Evolutionary conservation across 2,888 invertebrate species (phyloP), one percentile per base, ranked within the genome.

Genomic region (Carcina quercana): DNA sequence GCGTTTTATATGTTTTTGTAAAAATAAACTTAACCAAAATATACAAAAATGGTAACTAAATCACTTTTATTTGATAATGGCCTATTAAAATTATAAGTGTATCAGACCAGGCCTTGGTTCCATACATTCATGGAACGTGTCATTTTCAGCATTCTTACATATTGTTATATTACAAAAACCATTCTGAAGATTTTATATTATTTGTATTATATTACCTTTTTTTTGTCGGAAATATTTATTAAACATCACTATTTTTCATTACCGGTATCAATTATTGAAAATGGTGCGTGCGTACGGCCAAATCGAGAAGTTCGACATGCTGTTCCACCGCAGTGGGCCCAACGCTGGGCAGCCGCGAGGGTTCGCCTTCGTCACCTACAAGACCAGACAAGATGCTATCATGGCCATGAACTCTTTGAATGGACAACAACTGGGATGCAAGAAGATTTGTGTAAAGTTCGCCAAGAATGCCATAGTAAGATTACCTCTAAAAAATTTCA

Each of bases 181-280:
- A n/a, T n/a, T n/a, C n/a, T n/a, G n/a, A n/a, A n/a, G n/a, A n/a
- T n/a, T n/a, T n/a, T n/a, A n/a, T n/a, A n/a, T n/a, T n/a, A n/a
- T n/a, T n/a, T n/a, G n/a, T n/a, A n/a, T n/a, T n/a, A n/a, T n/a
- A n/a, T n/a, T n/a, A n/a, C n/a, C n/a, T n/a, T n/a, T n/a, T n/a
- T n/a, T n/a, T n/a, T n/a, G n/a, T n/a, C n/a, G n/a, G n/a, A n/a
- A n/a, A n/a, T n/a, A n/a, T n/a, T 53, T 54, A 67, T 61, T 65
- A 65, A 68, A 70, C 58, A 40, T 47, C 57, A 61, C 62, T 60
- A 53, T 61, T 73, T 72, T 73, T 84, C 59, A 85, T 88, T 90
- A 93, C 91, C 86, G 95, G 95, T 95, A 91, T 91, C 92, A 95
- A 89, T 90, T 97, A 87, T 87, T 97, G 85, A 97, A 97, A 94